Percentiles rank a stretch among this genome's conserved stretches.
phyloP scores from a whole-genome alignment of 2,888 invertebrate species.

The Pristionchus exspectatus region DNA sequence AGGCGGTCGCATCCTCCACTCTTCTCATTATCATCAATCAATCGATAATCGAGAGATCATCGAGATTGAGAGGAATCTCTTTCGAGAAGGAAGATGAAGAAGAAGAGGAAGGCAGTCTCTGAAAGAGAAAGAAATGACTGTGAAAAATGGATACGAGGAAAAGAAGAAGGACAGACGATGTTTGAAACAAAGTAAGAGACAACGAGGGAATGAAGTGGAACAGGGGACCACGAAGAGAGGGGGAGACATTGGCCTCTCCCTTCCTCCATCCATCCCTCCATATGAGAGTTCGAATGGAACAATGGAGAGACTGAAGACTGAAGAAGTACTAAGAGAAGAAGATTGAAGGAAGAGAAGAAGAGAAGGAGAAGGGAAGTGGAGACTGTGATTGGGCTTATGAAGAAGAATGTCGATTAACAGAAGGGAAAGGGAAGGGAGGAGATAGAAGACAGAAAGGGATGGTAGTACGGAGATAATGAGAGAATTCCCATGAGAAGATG shows the following conservation, averaged over 20 bases:
- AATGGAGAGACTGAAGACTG: conserved; percentile 35
- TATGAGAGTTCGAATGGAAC: neutral
- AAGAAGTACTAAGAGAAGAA: conserved; percentile 39
- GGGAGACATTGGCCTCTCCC: neutral
- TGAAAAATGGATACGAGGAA: neutral
- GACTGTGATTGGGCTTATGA: conserved; percentile 17
- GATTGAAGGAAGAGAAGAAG: conserved; percentile 6
- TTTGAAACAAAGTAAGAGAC: neutral
- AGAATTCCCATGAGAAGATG: conserved; percentile 15
- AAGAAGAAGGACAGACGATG: conserved; percentile 5
- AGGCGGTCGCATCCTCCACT: conserved; percentile 46
- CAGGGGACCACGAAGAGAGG: conserved; percentile 2
- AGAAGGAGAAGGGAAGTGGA: neutral
- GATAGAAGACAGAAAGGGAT: neutral
- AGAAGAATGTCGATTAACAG: neutral
- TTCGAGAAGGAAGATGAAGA: neutral
- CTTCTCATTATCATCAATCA: conserved; percentile 49
- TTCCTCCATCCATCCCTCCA: neutral
- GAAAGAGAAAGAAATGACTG: neutral
- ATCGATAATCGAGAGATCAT: conserved; percentile 39
- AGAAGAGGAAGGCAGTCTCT: neutral
- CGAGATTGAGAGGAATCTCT: neutral
- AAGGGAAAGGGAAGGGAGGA: neutral
- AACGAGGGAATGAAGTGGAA: conserved; percentile 12
- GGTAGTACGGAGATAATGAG: conserved; percentile 32